Base-by-base conservation (phyloP, 2,888 invertebrate species). In the Nysson spinosus region DNA sequence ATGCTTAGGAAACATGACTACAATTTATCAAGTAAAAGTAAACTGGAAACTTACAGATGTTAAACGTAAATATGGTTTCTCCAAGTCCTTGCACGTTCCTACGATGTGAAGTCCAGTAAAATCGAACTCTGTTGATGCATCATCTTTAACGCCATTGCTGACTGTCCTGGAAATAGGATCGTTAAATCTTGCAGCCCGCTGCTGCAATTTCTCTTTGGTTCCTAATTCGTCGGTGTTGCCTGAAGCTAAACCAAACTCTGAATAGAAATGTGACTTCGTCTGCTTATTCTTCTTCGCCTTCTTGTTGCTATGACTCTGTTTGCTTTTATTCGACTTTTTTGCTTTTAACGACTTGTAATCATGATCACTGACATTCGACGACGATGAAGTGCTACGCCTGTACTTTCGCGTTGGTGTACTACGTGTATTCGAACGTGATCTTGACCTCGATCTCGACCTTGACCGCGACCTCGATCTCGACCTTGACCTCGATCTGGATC, bases 31-130 rank as follows among this genome's bases (percentile, higher is more conserved):
- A 3, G 7, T 17, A 5, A n/a, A 5, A 42, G 4, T 0, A 17
- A 12, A 39, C 17, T 5, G 20, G 4, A 30, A 30, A 26, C 67
- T 67, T 72, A 92, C 92, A 60, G 91, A 88, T 26, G 99, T 99
- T 52, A 99, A 90, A 79, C 99, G 92, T 77, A 99, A 91, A 88
- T 98, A 99, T 42, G 95, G 94, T 88, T 99, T 99, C 88, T 99
- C 99, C 83, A 99, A 89, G 85, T 98, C 96, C 86, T 91, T 91
- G 88, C 97, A 97, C 14, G 96, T 96, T 69, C 99, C 99, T 76
- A 98, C 94, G 84, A 99, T 95, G 87, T 96, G 96, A 88, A 94
- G 92, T 85, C 93, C 93, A 78, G 93, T 92, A 88, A 96, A 92
- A 88, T 96, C 96, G 88, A 95, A 92, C 81, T 95, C 94, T 65